These are phyloP conservation scores for Glaucomys volans DNA, from an alignment of 2,113 vertebrate species.

Conservation along the genomic window DNA sequence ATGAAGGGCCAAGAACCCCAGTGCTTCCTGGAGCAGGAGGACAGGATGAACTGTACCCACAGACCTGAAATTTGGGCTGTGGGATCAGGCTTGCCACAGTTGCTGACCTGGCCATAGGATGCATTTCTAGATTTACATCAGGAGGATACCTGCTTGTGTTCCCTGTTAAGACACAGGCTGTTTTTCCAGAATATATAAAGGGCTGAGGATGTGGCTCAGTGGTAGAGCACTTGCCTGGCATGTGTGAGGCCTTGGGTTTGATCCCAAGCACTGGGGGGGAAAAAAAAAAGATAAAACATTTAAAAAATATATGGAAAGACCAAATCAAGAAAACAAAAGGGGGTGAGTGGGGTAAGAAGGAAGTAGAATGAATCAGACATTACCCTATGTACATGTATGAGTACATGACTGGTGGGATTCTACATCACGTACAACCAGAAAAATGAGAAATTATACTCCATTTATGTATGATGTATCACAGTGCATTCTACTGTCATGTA, in stretches of 20 bases:
- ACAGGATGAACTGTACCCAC: background rate
- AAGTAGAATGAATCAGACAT: no score
- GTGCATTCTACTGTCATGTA: no score
- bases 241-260: background rate
- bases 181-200: background rate
- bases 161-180: background rate
- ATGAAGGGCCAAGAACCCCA: background rate
- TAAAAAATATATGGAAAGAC: background rate
- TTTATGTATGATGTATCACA: no score
- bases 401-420: no score
- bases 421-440: no score
- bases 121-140: background rate
- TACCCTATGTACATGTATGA: no score
- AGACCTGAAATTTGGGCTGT: background rate
- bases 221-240: background rate
- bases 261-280: background rate
- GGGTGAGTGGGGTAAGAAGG: no score
- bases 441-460: no score
- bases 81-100: background rate
- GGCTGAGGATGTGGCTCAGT: background rate
- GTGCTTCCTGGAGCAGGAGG: background rate
- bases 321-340: background rate
- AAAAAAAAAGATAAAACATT: background rate
- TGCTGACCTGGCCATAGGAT: accelerated
- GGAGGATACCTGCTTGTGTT: background rate